Conservation (phyloP, 2,888 invertebrate species). For the Axea sp. region DNA sequence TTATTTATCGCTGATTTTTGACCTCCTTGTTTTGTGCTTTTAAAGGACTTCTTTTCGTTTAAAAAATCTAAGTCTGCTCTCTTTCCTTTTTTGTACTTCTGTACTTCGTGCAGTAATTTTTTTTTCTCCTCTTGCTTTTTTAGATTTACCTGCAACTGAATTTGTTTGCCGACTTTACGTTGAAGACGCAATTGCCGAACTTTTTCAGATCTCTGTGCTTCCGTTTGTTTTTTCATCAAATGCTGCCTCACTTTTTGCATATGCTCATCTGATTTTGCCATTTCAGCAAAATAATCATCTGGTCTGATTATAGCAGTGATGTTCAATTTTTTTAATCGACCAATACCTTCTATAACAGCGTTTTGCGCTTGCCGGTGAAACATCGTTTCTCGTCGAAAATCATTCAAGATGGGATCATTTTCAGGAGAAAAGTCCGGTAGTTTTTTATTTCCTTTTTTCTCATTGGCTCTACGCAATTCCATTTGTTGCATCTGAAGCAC, state of each 20-base stretch:
- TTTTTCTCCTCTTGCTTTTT: slow-evolving; percentile 94
- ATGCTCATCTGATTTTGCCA: slow-evolving; percentile 98
- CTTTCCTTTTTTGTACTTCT: slow-evolving; percentile 93
- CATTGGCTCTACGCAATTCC: slow-evolving; percentile 84
- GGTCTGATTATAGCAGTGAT: slow-evolving; percentile 89
- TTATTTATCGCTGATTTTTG: slow-evolving; percentile 51
- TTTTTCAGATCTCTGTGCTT: slow-evolving; percentile 93
- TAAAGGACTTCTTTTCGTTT: slow-evolving; percentile 82
- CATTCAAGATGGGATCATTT: slow-evolving; percentile 91
- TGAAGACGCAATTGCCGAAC: slow-evolving; percentile 93
- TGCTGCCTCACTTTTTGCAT: slow-evolving; percentile 96
- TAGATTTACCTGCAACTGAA: slow-evolving; percentile 90
- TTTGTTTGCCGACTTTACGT: slow-evolving; percentile 94
- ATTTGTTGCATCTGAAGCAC: slow-evolving; percentile 88
- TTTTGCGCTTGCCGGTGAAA: slow-evolving; percentile 94
- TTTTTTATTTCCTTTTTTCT: slow-evolving; percentile 86
- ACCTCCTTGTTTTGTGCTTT: slow-evolving; percentile 54
- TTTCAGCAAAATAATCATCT: slow-evolving; percentile 98
- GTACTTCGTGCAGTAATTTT: slow-evolving; percentile 94
- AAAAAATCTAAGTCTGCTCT: slow-evolving; percentile 90
- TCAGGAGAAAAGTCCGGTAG: slow-evolving; percentile 83
- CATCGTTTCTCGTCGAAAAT: slow-evolving; percentile 93
- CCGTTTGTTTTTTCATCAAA: slow-evolving; percentile 90
- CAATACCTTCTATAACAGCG: slow-evolving; percentile 90
- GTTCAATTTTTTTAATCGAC: slow-evolving; percentile 86